Conservation (phyloP, 2,888 invertebrate species). For the Pemphredon lugubris region DNA sequence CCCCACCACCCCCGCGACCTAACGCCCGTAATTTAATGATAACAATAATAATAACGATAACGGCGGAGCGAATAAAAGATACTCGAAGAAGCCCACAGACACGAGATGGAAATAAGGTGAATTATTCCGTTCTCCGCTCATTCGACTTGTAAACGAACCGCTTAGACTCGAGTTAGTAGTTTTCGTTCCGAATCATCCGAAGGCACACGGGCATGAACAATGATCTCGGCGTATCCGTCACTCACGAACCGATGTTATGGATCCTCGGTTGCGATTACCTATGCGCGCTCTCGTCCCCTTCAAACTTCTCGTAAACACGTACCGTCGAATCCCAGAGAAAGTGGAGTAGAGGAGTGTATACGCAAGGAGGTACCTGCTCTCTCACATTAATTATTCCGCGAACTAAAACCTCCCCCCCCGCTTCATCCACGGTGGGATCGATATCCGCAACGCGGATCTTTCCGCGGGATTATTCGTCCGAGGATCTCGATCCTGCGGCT, state of each 20-base stretch:
- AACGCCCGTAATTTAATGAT: too few relatives aligned
- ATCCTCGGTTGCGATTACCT: conserved; percentile 45
- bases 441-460: conserved; percentile 65
- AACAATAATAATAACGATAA: too few relatives aligned
- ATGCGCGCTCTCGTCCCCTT: conserved; percentile 55
- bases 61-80: too few relatives aligned
- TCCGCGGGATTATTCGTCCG: conserved; percentile 58
- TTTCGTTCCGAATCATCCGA: not conserved
- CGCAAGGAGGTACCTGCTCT: conserved; percentile 68
- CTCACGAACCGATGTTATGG: conserved; percentile 42
- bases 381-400: conserved; percentile 69
- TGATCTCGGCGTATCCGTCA: conserved; percentile 32
- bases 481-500: conserved; percentile 58
- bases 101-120: too few relatives aligned
- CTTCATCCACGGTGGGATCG: conserved; percentile 65
- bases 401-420: conserved; percentile 62
- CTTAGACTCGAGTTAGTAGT: not conserved
- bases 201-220: conserved; percentile 6
- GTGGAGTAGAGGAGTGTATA: conserved; percentile 65
- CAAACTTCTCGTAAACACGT: conserved; percentile 63
- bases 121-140: not conserved
- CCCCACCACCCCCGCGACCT: too few relatives aligned
- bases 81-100: too few relatives aligned
- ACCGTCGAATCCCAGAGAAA: conserved; percentile 64
- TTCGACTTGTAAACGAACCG: conserved; percentile 2